Evolutionary conservation across 1,140 invertebrate genomes (phyloP).

Genomic region (Diabrotica virgifera): DNA sequence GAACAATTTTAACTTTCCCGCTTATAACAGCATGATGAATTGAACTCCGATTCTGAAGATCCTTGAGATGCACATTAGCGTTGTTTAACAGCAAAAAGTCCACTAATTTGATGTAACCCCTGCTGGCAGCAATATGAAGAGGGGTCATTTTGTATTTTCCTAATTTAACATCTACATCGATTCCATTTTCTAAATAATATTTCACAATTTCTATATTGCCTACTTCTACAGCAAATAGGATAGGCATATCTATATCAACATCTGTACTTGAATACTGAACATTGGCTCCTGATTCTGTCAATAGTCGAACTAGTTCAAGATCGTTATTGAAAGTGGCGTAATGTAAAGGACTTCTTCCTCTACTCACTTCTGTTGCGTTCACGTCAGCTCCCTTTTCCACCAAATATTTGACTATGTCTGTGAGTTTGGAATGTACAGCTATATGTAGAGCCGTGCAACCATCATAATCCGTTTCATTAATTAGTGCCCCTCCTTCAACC

Average conservation of each 20-base stretch:
- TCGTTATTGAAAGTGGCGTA: neutral
- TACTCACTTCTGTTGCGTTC: no score
- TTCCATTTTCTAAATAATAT: constrained; percentile 22
- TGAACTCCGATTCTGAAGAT: constrained; percentile 21
- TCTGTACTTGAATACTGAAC: neutral
- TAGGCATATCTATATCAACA: neutral
- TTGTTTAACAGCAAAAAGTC: constrained; percentile 15
- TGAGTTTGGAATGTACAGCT: constrained; percentile 17
- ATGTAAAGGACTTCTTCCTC: constrained; percentile 5
- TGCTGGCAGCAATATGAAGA: constrained; percentile 49
- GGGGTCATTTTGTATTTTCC: constrained; percentile 35
- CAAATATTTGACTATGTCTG: constrained; percentile 19
- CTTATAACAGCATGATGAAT: no score
- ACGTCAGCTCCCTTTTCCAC: constrained; percentile 26
- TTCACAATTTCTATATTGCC: constrained; percentile 28
- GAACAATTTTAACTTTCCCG: no score
- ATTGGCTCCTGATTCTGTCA: neutral
- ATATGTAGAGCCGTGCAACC: constrained; percentile 58
- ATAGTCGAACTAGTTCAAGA: neutral
- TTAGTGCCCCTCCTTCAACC: no score
- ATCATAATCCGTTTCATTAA: constrained; percentile 37
- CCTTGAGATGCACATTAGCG: constrained; percentile 20
- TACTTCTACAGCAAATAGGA: constrained; percentile 22
- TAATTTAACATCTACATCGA: constrained; percentile 22
- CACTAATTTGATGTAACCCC: constrained; percentile 38